phyloP scores from a whole-genome alignment of 1,140 invertebrate species.

The Euwallacea similis region DNA sequence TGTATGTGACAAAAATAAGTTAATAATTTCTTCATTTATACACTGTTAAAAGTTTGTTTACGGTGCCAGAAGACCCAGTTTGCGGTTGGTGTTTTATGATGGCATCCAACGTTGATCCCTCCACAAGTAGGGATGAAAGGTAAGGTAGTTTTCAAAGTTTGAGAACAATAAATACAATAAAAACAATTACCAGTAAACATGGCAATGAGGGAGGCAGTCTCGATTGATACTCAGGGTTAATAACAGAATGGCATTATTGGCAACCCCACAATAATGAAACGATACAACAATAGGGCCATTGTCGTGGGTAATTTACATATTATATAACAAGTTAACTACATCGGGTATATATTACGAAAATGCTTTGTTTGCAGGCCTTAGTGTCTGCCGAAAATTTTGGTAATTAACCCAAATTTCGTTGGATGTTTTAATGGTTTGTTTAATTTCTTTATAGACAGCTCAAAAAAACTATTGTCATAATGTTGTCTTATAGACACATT shows the following conservation, averaged over 20 bases:
- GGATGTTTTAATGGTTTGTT: neutral
- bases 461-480: too few species aligned
- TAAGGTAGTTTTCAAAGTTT: too few species aligned
- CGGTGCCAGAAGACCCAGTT: neutral
- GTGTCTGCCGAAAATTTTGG: slow-evolving; percentile 26
- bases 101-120: neutral
- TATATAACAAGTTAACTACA: slow-evolving; percentile 35
- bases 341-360: slow-evolving; percentile 21
- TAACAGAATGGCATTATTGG: neutral
- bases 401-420: slow-evolving; percentile 15
- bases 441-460: too few species aligned
- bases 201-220: neutral
- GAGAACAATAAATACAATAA: too few species aligned
- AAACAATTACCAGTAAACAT: neutral
- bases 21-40: neutral
- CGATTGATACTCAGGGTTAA: neutral
- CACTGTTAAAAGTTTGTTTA: neutral
- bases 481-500: too few species aligned
- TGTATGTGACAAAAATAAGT: neutral
- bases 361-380: slow-evolving; percentile 21
- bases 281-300: slow-evolving; percentile 15
- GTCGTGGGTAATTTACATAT: slow-evolving; percentile 30
- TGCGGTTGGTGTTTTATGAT: neutral
- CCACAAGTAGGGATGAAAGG: neutral
- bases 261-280: slow-evolving; percentile 1